Conservation (phyloP, 2,113 vertebrate genomes). For the Dissostichus mawsoni region DNA sequence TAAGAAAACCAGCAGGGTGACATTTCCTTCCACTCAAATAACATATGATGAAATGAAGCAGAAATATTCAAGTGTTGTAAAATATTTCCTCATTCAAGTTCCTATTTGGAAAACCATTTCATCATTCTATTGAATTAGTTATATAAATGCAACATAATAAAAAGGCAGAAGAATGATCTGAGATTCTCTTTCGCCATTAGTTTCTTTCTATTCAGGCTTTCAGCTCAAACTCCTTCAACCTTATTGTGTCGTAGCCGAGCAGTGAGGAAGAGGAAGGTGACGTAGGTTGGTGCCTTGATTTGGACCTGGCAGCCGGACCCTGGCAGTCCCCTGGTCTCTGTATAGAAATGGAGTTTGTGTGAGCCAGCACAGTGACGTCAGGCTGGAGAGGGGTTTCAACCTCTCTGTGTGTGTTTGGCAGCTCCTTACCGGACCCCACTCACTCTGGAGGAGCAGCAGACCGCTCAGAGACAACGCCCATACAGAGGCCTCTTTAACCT, state of each 20-base stretch:
- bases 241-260: conserved; percentile 39
- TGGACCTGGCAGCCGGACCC: conserved; percentile 47
- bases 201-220: conserved; percentile 44
- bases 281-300: conserved; percentile 43
- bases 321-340: conserved; percentile 45
- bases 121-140: background rate
- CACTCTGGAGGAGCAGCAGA: background rate
- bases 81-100: background rate
- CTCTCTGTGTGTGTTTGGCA: conserved; percentile 37
- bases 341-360: conserved; percentile 34
- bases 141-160: too few species aligned
- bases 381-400: conserved; percentile 35
- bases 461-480: background rate
- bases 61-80: background rate
- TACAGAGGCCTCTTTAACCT: conserved; percentile 17
- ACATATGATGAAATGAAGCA: background rate
- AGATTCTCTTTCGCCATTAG: too few species aligned
- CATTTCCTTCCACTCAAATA: background rate
- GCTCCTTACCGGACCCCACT: conserved; percentile 37
- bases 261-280: conserved; percentile 45
- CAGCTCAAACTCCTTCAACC: conserved; percentile 20
- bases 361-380: conserved; percentile 59
- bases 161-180: background rate
- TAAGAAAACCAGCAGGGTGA: background rate
- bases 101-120: background rate